These are phyloP conservation scores for Delichon dasypus DNA, from an alignment of 2,797 vertebrate genomes.

Conservation along the genomic window DNA sequence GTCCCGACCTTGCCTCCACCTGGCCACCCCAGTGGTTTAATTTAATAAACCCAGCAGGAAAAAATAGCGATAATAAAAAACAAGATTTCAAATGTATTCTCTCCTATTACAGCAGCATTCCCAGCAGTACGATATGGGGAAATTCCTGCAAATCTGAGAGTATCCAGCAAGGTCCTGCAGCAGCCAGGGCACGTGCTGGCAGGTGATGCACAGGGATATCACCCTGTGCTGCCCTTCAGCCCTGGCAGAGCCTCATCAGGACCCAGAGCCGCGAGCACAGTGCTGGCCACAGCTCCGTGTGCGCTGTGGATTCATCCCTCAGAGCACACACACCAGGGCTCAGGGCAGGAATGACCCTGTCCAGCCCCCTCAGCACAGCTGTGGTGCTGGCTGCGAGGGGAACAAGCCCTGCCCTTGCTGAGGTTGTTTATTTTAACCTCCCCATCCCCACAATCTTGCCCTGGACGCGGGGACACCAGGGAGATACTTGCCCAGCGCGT, in stretches of 20 bases:
- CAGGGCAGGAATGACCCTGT: rapidly evolving
- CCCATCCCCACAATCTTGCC: background rate
- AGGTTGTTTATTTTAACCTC: background rate
- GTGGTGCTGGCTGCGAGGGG: background rate
- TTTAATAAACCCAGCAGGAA: background rate
- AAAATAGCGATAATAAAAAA: background rate
- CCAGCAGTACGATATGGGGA: rapidly evolving
- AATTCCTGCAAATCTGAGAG: background rate
- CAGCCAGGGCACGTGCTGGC: background rate
- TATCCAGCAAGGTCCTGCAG: background rate
- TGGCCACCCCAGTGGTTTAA: background rate
- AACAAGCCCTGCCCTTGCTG: background rate
- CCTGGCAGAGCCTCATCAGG: background rate
- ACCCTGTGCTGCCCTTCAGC: rapidly evolving
- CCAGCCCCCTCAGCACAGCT: background rate
- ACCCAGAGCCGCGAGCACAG: rapidly evolving
- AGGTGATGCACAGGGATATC: background rate
- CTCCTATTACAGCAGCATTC: background rate
- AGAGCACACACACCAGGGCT: background rate
- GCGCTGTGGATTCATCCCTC: background rate
- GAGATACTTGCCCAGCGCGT: slow-evolving; percentile 80
- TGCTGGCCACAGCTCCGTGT: rapidly evolving
- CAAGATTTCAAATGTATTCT: rapidly evolving
- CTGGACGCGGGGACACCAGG: rapidly evolving
- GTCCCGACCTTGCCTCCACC: background rate